phyloP scores from a whole-genome alignment of 2,113 vertebrate species.

The Cairina moschata region DNA sequence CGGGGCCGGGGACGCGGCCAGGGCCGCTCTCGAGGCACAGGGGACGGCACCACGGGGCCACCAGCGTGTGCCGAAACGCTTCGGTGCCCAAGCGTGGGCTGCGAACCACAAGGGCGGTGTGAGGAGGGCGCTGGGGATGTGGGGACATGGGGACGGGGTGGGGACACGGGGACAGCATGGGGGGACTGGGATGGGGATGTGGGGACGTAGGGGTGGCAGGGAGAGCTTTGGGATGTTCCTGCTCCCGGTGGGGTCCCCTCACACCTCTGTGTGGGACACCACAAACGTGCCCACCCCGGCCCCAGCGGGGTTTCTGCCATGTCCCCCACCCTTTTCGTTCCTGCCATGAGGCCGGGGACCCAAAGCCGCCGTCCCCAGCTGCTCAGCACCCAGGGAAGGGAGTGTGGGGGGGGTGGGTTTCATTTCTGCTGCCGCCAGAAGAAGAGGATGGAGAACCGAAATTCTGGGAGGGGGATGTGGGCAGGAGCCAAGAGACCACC shows the following conservation, averaged over 20 bases:
- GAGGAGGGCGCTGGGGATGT: no score
- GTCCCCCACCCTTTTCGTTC: background rate
- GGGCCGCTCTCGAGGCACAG: background rate
- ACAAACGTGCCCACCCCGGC: fast-evolving
- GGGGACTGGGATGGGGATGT: background rate
- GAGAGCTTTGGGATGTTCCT: background rate
- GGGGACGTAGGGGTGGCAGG: background rate
- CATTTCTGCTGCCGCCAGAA: background rate
- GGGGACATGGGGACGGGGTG: background rate
- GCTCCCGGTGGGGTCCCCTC: background rate
- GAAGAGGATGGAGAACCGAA: background rate
- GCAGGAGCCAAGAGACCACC: background rate
- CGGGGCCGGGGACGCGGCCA: background rate
- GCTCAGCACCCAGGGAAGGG: background rate
- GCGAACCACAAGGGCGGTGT: fast-evolving
- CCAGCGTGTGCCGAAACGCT: fast-evolving
- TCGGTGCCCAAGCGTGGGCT: background rate
- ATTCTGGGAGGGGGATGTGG: background rate
- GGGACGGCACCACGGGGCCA: background rate
- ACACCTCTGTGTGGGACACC: background rate
- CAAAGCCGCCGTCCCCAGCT: no score
- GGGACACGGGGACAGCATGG: background rate
- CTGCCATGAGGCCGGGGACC: background rate
- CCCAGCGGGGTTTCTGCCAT: background rate
- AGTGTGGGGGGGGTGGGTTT: no score